Conservation (phyloP, 2,888 invertebrate genomes). For the Thereva nobilitata region DNA sequence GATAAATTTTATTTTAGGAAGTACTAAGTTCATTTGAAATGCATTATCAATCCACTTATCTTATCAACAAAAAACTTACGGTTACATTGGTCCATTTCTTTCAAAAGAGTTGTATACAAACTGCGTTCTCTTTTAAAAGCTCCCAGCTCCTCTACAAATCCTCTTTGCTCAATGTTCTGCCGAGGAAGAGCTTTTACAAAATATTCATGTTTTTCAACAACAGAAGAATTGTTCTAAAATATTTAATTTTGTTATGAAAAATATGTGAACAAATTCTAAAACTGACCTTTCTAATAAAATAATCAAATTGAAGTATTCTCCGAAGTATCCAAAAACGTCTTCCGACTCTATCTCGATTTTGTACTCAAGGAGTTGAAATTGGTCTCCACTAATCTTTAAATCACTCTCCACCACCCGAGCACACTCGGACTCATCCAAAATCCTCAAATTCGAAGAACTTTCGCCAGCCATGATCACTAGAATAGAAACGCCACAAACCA, state of each 20-base stretch:
- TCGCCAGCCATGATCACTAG: too few relatives aligned
- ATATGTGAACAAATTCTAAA: background rate
- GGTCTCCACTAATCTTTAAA: slow-evolving; percentile 39
- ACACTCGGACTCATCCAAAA: slow-evolving; percentile 46
- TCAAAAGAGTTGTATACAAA: slow-evolving; percentile 49
- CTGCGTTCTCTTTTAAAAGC: slow-evolving; percentile 44
- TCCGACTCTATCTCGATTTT: slow-evolving; percentile 45
- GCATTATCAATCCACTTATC: too few relatives aligned
- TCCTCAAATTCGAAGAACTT: too few relatives aligned
- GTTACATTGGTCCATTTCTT: slow-evolving; percentile 48
- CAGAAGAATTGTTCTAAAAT: background rate
- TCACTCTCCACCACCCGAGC: slow-evolving; percentile 45
- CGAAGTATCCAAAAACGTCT: slow-evolving; percentile 52
- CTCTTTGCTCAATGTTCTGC: slow-evolving; percentile 44
- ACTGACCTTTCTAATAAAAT: slow-evolving; percentile 37
- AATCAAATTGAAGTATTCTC: slow-evolving; percentile 51
- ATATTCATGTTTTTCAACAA: slow-evolving; percentile 30
- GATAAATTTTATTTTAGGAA: too few relatives aligned
- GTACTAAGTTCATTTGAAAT: too few relatives aligned
- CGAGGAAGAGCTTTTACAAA: slow-evolving; percentile 50
- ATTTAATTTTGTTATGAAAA: background rate
- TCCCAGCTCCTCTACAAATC: slow-evolving; percentile 38
- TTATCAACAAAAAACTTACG: background rate
- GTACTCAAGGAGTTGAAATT: slow-evolving; percentile 42
- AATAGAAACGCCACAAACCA: too few relatives aligned